Evolutionary conservation across 2,888 invertebrate species (phyloP).

Genomic region (Leptodirus hochenwartii): DNA sequence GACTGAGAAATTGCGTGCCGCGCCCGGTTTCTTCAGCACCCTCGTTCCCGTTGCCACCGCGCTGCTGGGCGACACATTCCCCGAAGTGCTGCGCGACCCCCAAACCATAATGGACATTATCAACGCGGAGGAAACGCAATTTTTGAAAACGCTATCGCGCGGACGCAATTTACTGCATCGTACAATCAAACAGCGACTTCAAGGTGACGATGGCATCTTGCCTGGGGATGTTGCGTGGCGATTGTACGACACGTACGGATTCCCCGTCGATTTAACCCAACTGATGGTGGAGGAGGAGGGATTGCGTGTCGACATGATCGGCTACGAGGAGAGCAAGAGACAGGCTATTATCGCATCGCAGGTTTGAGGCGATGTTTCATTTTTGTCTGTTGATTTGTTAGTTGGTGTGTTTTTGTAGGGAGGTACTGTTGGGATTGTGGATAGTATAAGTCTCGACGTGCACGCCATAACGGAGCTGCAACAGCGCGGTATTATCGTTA

Average conservation of each 20-base stretch:
- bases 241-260: conserved; percentile 96
- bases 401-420: conserved; percentile 27
- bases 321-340: conserved; percentile 85
- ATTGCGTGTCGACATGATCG: conserved; percentile 67
- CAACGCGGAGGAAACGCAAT: conserved; percentile 95
- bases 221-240: conserved; percentile 98
- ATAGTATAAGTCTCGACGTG: conserved; percentile 79
- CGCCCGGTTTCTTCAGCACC: conserved; percentile 84
- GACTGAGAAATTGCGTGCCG: conserved; percentile 89
- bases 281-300: conserved; percentile 96
- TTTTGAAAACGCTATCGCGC: conserved; percentile 83
- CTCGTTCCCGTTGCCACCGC: conserved; percentile 81
- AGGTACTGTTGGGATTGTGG: conserved; percentile 60
- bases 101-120: conserved; percentile 83
- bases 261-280: conserved; percentile 93
- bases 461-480: conserved; percentile 88
- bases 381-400: not conserved
- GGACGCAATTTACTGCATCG: conserved; percentile 82
- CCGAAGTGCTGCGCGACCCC: conserved; percentile 75
- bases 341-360: conserved; percentile 79
- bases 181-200: conserved; percentile 72
- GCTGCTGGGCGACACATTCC: conserved; percentile 62
- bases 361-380: conserved; percentile 16
- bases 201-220: conserved; percentile 49
- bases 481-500: conserved; percentile 51